Evolutionary conservation across 2,888 invertebrate species (phyloP).

Genomic region (Drosophila multiciliata): DNA sequence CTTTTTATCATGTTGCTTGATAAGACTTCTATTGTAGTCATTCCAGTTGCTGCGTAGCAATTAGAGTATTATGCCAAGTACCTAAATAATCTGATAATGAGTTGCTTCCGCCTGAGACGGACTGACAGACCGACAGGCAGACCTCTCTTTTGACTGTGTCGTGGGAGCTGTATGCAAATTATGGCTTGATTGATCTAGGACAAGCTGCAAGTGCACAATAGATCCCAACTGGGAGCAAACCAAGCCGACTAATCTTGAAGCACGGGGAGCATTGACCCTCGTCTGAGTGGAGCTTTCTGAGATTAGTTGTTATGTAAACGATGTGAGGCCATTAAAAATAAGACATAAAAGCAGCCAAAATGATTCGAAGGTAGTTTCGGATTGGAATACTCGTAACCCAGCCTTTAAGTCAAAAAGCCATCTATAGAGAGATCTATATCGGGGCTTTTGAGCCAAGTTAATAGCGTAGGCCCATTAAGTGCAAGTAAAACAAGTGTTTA

Average conservation of each 20-base stretch:
- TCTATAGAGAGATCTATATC: conserved; percentile 44
- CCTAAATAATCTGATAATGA: conserved; percentile 60
- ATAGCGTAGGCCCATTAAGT: conserved; percentile 42
- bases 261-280: conserved; percentile 58
- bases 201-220: conserved; percentile 22
- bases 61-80: conserved; percentile 51
- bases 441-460: conserved; percentile 50
- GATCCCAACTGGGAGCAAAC: conserved; percentile 6
- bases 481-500: conserved; percentile 65
- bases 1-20: conserved; percentile 34
- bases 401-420: conserved; percentile 1
- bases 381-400: background rate
- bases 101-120: conserved; percentile 52
- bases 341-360: conserved; percentile 19
- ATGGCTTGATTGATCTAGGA: conserved; percentile 45
- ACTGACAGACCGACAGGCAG: background rate
- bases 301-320: conserved; percentile 59
- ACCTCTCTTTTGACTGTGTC: conserved; percentile 5
- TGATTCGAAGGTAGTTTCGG: background rate
- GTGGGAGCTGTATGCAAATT: conserved; percentile 66
- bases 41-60: conserved; percentile 36
- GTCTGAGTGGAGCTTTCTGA: conserved; percentile 22
- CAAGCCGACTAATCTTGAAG: conserved; percentile 13
- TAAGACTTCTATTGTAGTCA: conserved; percentile 25
- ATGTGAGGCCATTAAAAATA: conserved; percentile 54